Base-by-base conservation (phyloP, 2,113 vertebrate species). In the Todiramphus chloris region DNA sequence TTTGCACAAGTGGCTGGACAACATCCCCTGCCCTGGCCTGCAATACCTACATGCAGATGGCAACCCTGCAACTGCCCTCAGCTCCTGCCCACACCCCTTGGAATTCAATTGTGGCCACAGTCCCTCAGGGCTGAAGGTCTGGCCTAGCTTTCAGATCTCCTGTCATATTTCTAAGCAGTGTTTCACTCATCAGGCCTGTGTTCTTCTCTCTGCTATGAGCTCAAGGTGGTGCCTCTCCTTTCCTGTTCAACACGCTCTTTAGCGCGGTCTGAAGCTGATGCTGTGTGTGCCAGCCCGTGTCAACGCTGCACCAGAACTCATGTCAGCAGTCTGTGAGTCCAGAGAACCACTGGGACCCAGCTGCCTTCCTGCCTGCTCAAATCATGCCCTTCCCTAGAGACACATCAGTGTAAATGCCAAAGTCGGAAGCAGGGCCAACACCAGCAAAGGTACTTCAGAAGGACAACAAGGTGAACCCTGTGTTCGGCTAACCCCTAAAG, bases 321-420 rank as follows among this genome's bases (percentile, higher is more conserved):
- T 4, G 0, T 6, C 75, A 66, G 59, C 1, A 8, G 16, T 16
- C 31, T 39, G 15, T 4, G 48, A 62, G 5, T 24, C 0, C 3
- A 62, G 33, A 35, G 60, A 24, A 50, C 1, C 2, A 19, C 28
- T 18, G 43, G 60, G 10, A 63, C 66, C 53, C 4, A 8, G 16
- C 24, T 46, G 27, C 44, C 69, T 33, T 51, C 41, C 72, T 43
- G 6, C 64, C 37, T n/a, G 11, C 55, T 44, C 43, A 35, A 28
- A 39, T 6, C 62, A 25, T 11, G 16, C 12, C 2, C n/a, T 27
- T 68, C 68, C 43, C 70, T 53, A 48, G 31, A 13, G 35, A 27
- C 11, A 33, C 35, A n/a, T 9, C 53, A 41, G 37, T 16, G 58
- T 11, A 35, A 69, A 78, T 19, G 43, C 56, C 9, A 2, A n/a